Evolutionary conservation across 2,113 vertebrate species (phyloP).

Genomic region (Neopipo cinnamomea): DNA sequence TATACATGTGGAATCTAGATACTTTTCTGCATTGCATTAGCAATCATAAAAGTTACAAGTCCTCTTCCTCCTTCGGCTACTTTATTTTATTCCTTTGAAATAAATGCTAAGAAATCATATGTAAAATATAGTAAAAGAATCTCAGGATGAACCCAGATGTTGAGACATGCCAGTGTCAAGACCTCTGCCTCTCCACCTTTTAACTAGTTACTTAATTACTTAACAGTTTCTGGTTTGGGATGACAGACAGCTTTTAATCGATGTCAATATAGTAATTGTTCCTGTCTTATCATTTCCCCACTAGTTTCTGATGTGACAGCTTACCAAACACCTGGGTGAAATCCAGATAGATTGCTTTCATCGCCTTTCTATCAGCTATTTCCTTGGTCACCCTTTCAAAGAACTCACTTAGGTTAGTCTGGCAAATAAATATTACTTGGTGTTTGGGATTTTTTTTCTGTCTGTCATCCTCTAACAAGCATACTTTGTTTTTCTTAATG

Average conservation of each 20-base stretch:
- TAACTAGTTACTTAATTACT: background rate
- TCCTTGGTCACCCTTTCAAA: conserved; percentile 26
- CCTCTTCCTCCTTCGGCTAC: background rate
- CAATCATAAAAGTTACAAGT: background rate
- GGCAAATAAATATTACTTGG: background rate
- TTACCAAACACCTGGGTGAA: background rate
- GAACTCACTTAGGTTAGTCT: background rate
- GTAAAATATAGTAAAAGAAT: background rate
- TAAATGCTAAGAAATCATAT: background rate
- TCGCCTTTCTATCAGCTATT: conserved; percentile 12
- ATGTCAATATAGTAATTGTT: background rate
- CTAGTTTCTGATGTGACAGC: conserved; percentile 24
- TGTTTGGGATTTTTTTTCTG: background rate
- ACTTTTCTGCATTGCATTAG: background rate
- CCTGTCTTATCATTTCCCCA: background rate
- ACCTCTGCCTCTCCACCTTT: background rate
- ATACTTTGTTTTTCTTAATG: background rate
- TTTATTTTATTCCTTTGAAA: background rate
- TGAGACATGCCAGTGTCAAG: background rate
- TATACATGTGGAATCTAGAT: background rate
- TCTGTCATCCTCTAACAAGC: background rate
- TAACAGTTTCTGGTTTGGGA: background rate
- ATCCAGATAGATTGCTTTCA: conserved; percentile 20
- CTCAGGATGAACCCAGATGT: background rate
- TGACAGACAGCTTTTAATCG: conserved; percentile 8